Evolutionary conservation across 2,888 invertebrate species (phyloP).

Genomic region (Phorcus lineatus): DNA sequence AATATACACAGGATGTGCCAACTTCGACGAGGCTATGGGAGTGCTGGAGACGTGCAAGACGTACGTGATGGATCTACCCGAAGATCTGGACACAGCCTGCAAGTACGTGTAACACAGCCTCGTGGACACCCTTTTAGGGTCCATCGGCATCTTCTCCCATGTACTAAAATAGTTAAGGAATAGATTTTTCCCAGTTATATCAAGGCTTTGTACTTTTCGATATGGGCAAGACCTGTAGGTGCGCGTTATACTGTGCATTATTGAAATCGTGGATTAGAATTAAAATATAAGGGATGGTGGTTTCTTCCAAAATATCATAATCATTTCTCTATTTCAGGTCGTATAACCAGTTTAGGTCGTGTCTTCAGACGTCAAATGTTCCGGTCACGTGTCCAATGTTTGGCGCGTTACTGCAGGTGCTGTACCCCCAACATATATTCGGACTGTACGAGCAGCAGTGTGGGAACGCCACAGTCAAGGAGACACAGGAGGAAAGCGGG

Average conservation of each 20-base stretch:
- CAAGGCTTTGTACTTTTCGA: too few species aligned
- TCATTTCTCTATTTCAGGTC: conserved; percentile 34
- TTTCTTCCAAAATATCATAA: too few species aligned
- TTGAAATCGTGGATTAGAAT: too few species aligned
- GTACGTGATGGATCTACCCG: conserved; percentile 41
- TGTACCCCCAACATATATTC: conserved; percentile 48
- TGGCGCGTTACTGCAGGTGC: conserved; percentile 44
- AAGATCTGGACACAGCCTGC: conserved; percentile 43
- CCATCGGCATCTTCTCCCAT: too few species aligned
- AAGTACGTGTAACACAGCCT: conserved; percentile 25
- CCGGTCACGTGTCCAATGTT: conserved; percentile 46
- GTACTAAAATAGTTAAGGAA: too few species aligned
- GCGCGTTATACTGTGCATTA: too few species aligned
- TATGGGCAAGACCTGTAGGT: too few species aligned
- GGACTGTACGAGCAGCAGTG: conserved; percentile 47
- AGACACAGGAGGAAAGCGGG: not conserved
- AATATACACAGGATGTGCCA: conserved; percentile 38
- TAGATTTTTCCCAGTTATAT: too few species aligned
- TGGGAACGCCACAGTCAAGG: conserved; percentile 19
- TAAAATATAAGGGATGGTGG: too few species aligned
- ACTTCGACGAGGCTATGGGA: conserved; percentile 41
- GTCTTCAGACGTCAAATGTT: conserved; percentile 37
- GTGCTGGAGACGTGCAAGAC: conserved; percentile 40
- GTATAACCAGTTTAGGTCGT: conserved; percentile 41
- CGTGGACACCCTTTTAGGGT: too few species aligned